phyloP scores from a whole-genome alignment of 2,888 invertebrate species.

The Zonitis immaculata region DNA sequence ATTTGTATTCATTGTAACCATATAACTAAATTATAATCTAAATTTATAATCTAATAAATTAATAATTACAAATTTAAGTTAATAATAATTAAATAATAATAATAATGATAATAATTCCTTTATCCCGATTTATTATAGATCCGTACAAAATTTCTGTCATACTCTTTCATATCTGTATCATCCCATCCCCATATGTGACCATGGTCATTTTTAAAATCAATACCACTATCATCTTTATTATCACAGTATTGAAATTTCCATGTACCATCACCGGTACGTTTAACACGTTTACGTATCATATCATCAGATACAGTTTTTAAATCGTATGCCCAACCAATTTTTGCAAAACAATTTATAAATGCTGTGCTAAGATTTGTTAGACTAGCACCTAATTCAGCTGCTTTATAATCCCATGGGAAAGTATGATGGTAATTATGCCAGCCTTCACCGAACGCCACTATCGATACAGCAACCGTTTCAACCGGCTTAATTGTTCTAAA shows the following conservation, averaged over 20 bases:
- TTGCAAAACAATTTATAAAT: constrained; percentile 75
- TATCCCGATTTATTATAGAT: too few relatives aligned
- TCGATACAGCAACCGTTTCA: constrained; percentile 58
- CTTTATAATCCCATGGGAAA: constrained; percentile 91
- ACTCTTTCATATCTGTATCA: constrained; percentile 54
- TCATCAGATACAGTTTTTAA: constrained; percentile 59
- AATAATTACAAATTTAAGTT: too few relatives aligned
- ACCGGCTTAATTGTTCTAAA: constrained; percentile 69
- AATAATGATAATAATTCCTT: not conserved
- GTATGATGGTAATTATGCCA: constrained; percentile 95
- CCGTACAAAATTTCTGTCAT: constrained; percentile 52
- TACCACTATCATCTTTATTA: not conserved
- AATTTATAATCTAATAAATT: too few relatives aligned
- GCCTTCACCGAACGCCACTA: constrained; percentile 76
- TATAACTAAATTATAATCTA: too few relatives aligned
- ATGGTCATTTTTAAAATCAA: not conserved
- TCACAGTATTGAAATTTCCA: not conserved
- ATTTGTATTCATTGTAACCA: too few relatives aligned
- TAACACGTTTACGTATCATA: constrained; percentile 44
- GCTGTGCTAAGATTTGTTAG: constrained; percentile 66
- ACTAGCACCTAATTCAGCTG: constrained; percentile 62
- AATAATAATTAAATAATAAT: too few relatives aligned
- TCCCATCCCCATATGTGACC: constrained; percentile 62
- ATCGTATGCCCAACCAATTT: constrained; percentile 78
- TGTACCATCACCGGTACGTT: constrained; percentile 59